These are phyloP conservation scores for Tinea trinotella DNA, from an alignment of 2,888 invertebrate species.

Conservation along the genomic window DNA sequence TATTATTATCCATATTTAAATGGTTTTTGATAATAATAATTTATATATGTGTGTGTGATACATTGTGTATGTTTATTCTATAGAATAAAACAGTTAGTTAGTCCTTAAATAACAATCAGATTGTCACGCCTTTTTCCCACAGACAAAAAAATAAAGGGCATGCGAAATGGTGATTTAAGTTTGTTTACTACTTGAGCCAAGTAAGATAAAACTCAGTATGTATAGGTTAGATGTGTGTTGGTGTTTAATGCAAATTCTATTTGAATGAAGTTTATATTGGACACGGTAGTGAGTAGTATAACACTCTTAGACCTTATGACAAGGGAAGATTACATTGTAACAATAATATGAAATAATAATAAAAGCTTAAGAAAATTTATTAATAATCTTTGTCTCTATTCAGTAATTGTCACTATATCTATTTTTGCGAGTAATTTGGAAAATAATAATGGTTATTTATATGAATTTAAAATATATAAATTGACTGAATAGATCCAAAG, in stretches of 20 bases:
- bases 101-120: too few species aligned
- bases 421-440: not conserved
- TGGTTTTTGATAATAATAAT: too few species aligned
- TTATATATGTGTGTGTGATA: too few species aligned
- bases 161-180: too few species aligned
- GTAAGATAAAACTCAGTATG: too few species aligned
- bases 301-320: conserved; percentile 56
- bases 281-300: conserved; percentile 58
- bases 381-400: conserved; percentile 3
- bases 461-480: conserved; percentile 9
- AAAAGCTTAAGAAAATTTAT: conserved; percentile 1
- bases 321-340: not conserved
- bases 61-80: too few species aligned
- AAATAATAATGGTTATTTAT: not conserved
- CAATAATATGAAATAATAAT: not conserved
- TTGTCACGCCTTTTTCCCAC: too few species aligned
- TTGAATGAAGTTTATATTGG: conserved; percentile 30
- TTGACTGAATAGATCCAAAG: conserved; percentile 15
- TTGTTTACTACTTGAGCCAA: too few species aligned
- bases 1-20: too few species aligned
- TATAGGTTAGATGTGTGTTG: conserved; percentile 3
- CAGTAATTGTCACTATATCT: not conserved
- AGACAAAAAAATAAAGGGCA: too few species aligned
- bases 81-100: too few species aligned
- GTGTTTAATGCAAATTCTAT: conserved; percentile 26